Base-by-base conservation (phyloP, 1,140 invertebrate species). In the Helicoverpa armigera region DNA sequence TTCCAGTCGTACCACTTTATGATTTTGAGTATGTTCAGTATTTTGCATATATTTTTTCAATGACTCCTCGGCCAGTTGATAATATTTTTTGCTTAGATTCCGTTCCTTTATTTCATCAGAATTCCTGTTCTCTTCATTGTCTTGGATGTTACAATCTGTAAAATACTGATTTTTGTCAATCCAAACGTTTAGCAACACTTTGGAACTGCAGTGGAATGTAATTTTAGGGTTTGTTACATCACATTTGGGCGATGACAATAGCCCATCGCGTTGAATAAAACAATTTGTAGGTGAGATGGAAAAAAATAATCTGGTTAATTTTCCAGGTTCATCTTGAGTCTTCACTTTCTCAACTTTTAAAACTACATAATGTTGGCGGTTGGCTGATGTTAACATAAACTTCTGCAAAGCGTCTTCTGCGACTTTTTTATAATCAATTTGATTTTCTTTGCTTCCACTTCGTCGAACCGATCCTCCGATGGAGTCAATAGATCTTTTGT, bases 181-280 rank as follows among this genome's bases (percentile, higher is more conserved):
- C 96, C 96, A 96, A 10, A 96, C 94, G 82, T 93, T 89, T 63
- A 96, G 95, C 95, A 96, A 96, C 23, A 96, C 89, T 12, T 86
- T 87, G 18, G 96, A 88, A 3, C 90, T n/a, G 81, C 96, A 97
- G 0, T 53, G 50, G 4, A 89, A 81, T 79, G 90, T 82, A 67
- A 54, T 53, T 29, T 72, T 23, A 54, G 48, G 50, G 53, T 72
- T 31, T 13, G 31, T 13, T 13, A 82, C 14, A 51, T 77, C 51
- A 48, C 69, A 72, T 72, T 54, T 23, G 29, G 31, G 50, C 18
- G 16, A 51, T 0, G 65, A 13, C 43, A 53, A 53, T n/a, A 13
- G 29, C 14, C 50, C 69, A 18, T 70, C 5, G 12, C 10, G 31
- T 29, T 31, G 18, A 48, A 53, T 31, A 5, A n/a, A 9, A 65